Conservation (phyloP, 2,888 invertebrate species). For the Marronus borbonicus region DNA sequence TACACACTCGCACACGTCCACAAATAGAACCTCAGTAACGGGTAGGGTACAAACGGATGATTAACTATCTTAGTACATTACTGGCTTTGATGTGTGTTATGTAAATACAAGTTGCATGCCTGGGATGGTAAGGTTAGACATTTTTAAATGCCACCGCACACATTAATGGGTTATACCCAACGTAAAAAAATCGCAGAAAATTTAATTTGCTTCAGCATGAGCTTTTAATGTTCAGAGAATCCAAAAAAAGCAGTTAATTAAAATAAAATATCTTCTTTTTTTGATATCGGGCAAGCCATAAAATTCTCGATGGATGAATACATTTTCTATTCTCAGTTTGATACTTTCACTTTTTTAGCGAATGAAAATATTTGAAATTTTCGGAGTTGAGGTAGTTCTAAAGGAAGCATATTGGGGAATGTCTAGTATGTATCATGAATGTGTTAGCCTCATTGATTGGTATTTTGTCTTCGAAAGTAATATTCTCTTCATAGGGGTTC, state of each 20-base stretch:
- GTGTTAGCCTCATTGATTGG: no score
- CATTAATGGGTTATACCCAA: conserved; percentile 33
- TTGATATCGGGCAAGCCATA: no score
- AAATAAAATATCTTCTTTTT: no score
- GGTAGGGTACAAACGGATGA: conserved; percentile 1
- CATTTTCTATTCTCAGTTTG: no score
- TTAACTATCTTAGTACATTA: conserved; percentile 36
- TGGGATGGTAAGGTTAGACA: conserved; percentile 9
- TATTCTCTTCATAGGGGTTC: no score
- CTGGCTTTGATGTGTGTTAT: conserved; percentile 32
- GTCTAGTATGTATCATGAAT: no score
- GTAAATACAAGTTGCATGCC: conserved; percentile 36
- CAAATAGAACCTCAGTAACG: background rate
- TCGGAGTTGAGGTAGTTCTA: no score
- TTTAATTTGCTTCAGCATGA: conserved; percentile 36
- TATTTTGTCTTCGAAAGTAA: no score
- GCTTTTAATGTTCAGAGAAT: conserved; percentile 34
- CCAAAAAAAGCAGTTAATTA: background rate
- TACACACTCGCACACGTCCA: conserved; percentile 15
- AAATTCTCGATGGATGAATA: no score
- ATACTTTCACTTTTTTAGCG: no score
- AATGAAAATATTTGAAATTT: no score
- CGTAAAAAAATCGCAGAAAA: conserved; percentile 31
- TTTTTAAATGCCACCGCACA: conserved; percentile 29
- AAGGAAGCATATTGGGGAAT: no score